Evolutionary conservation across 64 coral and sea anemone species (phyloP), one percentile per base, ranked within the genome.

Genomic region (Pocillopora verrucosa): DNA sequence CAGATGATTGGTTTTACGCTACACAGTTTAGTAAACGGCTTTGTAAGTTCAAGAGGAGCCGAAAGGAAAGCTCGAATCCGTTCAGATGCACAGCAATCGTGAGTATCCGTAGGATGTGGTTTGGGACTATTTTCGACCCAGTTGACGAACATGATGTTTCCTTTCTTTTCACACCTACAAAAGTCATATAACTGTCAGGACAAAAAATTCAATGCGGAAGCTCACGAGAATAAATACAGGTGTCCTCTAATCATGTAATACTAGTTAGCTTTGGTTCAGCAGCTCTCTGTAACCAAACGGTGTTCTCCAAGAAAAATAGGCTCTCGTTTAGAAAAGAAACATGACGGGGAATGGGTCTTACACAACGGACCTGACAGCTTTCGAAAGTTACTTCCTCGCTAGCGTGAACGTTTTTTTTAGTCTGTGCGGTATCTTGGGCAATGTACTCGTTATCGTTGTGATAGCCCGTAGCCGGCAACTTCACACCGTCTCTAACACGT

Each of bases 401-500:
- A 16, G 87, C 60, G 78, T 99, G 11, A 99, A 99, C 37, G 95
- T 99, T 16, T 15, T 90, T 25, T 99, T 99, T 61, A 91, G 91
- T 57, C 58, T 92, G 26, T 11, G 1, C 82, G 97, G 97, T 61
- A 89, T 92, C 4, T 74, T 95, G 56, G 97, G 97, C 0, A 99
- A 99, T 74, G 58, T 93, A 11, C 34, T 93, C 26, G 97, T 99
- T 16, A 89, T 94, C 75, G 34, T 89, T 24, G 89, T 91, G 2
- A 76, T 95, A 14, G 1, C 82, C 1, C 64, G 78, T 0, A 87
- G 7, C 3, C 41, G 41, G 41, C 41, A 51, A 51, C 41, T 51
- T 4, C 41, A 51, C 41, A 51, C 41, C 41, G 41, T 51, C 41
- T 51, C 41, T 51, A 51, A 51, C 41, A 5, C 41, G 41, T 51